Conservation (phyloP, 1,140 invertebrate genomes). For the Phenacoccus solenopsis region DNA sequence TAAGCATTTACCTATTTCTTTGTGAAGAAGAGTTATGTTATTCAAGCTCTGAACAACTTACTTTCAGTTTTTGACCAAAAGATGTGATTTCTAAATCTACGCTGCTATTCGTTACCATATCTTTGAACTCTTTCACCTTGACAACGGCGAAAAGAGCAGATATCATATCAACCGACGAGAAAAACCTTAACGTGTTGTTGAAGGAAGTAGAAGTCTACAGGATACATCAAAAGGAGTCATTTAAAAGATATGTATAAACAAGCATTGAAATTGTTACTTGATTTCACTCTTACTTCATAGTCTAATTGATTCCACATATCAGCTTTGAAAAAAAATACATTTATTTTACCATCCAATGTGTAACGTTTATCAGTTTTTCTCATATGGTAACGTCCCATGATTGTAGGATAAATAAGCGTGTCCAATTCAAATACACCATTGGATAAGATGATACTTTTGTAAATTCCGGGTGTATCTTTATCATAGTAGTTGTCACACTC, state of each 20-base stretch:
- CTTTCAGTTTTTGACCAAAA: neutral
- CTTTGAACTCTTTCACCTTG: neutral
- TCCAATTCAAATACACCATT: constrained; percentile 45
- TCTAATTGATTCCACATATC: neutral
- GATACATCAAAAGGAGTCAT: neutral
- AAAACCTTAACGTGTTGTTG: neutral
- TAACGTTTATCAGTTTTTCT: neutral
- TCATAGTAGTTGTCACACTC: constrained; percentile 4
- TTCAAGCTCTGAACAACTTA: too few species aligned
- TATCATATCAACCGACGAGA: neutral
- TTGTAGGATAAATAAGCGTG: constrained; percentile 47
- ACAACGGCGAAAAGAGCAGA: neutral
- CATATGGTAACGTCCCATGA: constrained; percentile 42
- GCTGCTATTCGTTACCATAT: neutral
- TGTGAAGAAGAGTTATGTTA: too few species aligned
- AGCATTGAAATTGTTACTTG: neutral
- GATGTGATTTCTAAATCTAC: neutral
- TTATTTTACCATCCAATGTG: neutral
- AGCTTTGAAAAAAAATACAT: neutral
- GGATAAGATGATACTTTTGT: constrained; percentile 32
- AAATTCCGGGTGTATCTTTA: constrained; percentile 4
- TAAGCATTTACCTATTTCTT: neutral
- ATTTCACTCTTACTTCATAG: neutral
- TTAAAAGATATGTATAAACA: neutral
- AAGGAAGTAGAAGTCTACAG: neutral